Evolutionary conservation across 64 coral and sea anemone genomes (phyloP).

Genomic region (Pachyseris speciosa): DNA sequence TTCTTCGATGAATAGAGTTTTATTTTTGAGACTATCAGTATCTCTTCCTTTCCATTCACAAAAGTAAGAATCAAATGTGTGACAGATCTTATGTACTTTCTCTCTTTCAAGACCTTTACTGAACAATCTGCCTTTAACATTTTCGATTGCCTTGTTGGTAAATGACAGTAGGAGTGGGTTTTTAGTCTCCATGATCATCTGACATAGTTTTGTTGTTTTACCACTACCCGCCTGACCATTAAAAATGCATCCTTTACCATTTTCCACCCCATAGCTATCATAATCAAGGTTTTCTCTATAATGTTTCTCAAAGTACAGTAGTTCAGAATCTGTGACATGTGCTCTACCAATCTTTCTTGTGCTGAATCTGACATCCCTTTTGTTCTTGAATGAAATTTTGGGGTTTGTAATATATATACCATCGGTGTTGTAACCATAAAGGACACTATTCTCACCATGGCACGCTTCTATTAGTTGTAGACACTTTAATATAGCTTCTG

Average conservation of each 20-base stretch:
- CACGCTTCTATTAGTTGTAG: neutral
- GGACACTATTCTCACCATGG: too few species aligned
- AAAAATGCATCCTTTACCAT: neutral
- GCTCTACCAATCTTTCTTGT: neutral
- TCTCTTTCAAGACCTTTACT: too few species aligned
- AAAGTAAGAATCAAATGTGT: conserved; percentile 39
- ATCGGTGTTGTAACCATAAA: too few species aligned
- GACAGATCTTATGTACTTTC: neutral
- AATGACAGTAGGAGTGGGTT: too few species aligned
- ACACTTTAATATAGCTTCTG: neutral
- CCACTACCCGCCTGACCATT: conserved; percentile 10
- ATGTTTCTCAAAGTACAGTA: conserved; percentile 42
- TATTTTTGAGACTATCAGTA: neutral
- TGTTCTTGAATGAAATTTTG: too few species aligned
- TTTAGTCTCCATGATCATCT: neutral
- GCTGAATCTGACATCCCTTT: too few species aligned
- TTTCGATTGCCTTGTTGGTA: too few species aligned
- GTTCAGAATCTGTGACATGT: neutral
- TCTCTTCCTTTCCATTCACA: conserved; percentile 2
- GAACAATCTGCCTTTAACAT: too few species aligned
- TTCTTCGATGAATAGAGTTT: conserved; percentile 61
- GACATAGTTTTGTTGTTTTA: conserved; percentile 18
- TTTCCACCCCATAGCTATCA: neutral
- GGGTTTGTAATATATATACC: too few species aligned
- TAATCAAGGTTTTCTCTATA: conserved; percentile 21